Percentiles rank a stretch among this genome's conserved stretches.
These are phyloP conservation scores for Campoplex capitator DNA, from an alignment of 2,888 invertebrate species.

Conservation along the genomic window DNA sequence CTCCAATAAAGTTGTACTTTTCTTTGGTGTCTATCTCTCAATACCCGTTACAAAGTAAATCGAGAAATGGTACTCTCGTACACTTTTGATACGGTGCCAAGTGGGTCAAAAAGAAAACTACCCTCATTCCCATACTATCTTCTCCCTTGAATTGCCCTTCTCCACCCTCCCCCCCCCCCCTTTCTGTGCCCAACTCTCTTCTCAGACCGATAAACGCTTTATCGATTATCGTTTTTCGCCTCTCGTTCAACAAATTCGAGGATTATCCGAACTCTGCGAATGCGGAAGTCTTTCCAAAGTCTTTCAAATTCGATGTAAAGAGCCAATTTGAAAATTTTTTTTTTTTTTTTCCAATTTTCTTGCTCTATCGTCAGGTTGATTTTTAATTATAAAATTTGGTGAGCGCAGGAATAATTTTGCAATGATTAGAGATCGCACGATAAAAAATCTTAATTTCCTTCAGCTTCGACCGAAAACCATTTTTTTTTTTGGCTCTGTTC, in stretches of 20 bases:
- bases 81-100: slow-evolving; percentile 68
- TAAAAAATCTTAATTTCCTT: too few relatives aligned
- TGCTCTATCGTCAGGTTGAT: too few relatives aligned
- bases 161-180: neutral
- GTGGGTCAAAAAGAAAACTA: slow-evolving; percentile 58
- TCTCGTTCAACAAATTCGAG: neutral
- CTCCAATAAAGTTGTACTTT: neutral
- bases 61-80: slow-evolving; percentile 32
- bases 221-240: slow-evolving; percentile 47
- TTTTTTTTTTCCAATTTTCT: too few relatives aligned
- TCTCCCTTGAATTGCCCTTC: neutral
- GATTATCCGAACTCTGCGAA: neutral
- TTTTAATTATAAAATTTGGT: too few relatives aligned
- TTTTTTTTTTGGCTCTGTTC: neutral
- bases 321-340: too few relatives aligned
- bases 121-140: slow-evolving; percentile 4
- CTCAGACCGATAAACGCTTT: slow-evolving; percentile 52
- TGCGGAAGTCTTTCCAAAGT: too few relatives aligned
- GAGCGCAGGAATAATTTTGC: too few relatives aligned
- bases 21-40: slow-evolving; percentile 14
- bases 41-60: slow-evolving; percentile 50
- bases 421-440: too few relatives aligned
- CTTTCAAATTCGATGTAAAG: too few relatives aligned
- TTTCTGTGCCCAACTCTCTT: slow-evolving; percentile 1
- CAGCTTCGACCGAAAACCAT: too few relatives aligned